Base-by-base conservation (phyloP, 2,113 vertebrate genomes). In the Petrocephalus zakoni region DNA sequence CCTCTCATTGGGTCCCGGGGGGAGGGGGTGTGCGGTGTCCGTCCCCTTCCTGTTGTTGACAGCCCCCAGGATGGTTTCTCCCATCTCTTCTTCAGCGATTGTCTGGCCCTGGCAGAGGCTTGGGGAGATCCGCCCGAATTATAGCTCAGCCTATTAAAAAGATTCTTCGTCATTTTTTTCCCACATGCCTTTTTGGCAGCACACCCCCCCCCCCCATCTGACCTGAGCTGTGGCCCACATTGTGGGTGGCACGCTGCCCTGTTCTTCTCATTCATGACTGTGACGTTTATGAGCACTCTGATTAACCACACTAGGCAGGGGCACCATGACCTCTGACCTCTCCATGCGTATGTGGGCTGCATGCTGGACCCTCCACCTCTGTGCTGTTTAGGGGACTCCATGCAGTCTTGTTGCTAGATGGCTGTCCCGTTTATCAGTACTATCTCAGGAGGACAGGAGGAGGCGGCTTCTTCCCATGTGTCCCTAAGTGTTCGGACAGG, bases 241-340 rank as follows among this genome's bases (percentile, higher is more conserved):
- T 88, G 90, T 64, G 9, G 85, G 90, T 93, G 92, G 93, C 94
- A 93, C 89, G 92, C 87, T 93, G 92, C 93, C 93, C 93, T 93
- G 92, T 87, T 92, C 94, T 68, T 61, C 22, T 91, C 93, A 90
- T 91, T 91, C 55, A 84, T 92, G 89, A 88, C 90, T 11, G 58
- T 87, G 84, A 68, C 90, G 81, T 93, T 88, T 90, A 88, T 86
- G 75, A 88, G 25, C 51, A 56, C 89, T 88, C 89, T 91, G 89
- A 89, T 92, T 90, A 91, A 87, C 47, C 37, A 72, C 81, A 10
- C 42, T 49, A 21, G 21, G 46, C 17, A 0, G 81, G 81, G 46
- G 72, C 15, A 7, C 72, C 3, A 0, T 49, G 81, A 46, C 75
- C 75, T 13, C 81, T 83, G 81, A 81, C 75, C 75, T 42, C 17